Conservation (phyloP, 2,888 invertebrate species). For the Hydriomena furcata region DNA sequence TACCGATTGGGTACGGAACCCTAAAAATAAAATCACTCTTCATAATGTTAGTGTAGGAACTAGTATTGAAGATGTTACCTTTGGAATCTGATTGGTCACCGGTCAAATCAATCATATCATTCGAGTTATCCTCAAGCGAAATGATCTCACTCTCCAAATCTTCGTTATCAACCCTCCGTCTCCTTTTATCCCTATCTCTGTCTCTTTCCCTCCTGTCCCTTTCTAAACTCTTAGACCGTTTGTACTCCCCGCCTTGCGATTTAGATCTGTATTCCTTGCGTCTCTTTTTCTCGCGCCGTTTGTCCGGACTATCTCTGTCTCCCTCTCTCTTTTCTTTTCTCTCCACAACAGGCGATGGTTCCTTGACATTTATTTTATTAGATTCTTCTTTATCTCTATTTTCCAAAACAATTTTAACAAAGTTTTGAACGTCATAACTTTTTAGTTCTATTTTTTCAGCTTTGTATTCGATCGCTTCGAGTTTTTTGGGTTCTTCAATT, state of each 20-base stretch:
- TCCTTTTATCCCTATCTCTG: conserved; percentile 46
- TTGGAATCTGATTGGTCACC: conserved; percentile 79
- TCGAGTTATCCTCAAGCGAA: conserved; percentile 70
- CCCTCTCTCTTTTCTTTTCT: conserved; percentile 27
- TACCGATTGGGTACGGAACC: too few relatives aligned
- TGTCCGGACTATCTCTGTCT: conserved; percentile 38
- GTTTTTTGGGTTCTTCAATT: conserved; percentile 27
- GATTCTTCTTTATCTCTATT: conserved; percentile 29
- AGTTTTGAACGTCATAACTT: conserved; percentile 27
- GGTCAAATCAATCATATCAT: conserved; percentile 84
- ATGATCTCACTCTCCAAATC: conserved; percentile 67
- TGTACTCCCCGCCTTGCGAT: conserved; percentile 48
- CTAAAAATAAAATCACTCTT: too few relatives aligned
- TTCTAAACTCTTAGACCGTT: conserved; percentile 44
- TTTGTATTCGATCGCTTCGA: conserved; percentile 31
- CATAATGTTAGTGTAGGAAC: too few relatives aligned
- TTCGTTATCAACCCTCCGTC: conserved; percentile 52
- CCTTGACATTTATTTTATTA: conserved; percentile 32
- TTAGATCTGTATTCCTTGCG: conserved; percentile 57
- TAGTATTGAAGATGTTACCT: conserved; percentile 51
- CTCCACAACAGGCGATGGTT: conserved; percentile 16
- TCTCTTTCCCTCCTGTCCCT: conserved; percentile 48
- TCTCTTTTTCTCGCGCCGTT: conserved; percentile 55
- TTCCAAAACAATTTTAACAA: conserved; percentile 20
- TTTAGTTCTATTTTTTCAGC: conserved; percentile 33